Conservation (phyloP, 2,888 invertebrate species). For the Tridacna gigas region DNA sequence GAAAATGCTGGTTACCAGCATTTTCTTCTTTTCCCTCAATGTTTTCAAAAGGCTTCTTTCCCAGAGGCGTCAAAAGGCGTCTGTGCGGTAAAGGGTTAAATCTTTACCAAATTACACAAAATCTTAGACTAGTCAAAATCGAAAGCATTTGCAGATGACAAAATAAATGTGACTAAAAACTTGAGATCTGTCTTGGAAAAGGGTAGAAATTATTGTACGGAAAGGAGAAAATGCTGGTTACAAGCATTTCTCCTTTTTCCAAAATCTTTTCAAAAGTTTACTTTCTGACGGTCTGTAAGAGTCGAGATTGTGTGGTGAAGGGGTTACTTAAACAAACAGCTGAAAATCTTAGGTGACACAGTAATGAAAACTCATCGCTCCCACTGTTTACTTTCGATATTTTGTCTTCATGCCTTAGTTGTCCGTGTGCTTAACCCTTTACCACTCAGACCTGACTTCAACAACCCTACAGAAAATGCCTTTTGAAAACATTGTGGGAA, state of each 20-base stretch:
- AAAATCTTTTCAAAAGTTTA: neutral
- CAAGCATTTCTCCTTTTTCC: neutral
- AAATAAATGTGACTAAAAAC: neutral
- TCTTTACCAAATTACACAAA: too few relatives aligned
- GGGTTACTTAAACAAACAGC: constrained; percentile 15
- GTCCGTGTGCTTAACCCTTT: constrained; percentile 18
- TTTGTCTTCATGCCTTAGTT: constrained; percentile 15
- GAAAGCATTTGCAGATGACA: neutral
- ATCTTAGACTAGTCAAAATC: too few relatives aligned
- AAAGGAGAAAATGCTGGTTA: neutral
- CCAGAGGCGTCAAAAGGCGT: neutral
- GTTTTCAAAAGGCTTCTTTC: neutral
- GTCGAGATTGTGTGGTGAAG: neutral
- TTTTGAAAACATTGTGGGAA: neutral
- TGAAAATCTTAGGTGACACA: neutral
- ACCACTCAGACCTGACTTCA: too few relatives aligned
- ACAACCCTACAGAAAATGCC: too few relatives aligned
- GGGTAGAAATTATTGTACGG: neutral
- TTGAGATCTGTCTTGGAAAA: neutral
- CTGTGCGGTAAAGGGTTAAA: neutral
- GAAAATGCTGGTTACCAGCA: neutral
- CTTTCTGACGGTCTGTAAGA: neutral
- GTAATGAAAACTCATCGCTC: neutral
- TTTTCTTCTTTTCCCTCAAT: neutral
- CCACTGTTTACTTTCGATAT: constrained; percentile 19